These are phyloP conservation scores for Gallinago media DNA, from an alignment of 2,113 vertebrate genomes.

Conservation along the genomic window DNA sequence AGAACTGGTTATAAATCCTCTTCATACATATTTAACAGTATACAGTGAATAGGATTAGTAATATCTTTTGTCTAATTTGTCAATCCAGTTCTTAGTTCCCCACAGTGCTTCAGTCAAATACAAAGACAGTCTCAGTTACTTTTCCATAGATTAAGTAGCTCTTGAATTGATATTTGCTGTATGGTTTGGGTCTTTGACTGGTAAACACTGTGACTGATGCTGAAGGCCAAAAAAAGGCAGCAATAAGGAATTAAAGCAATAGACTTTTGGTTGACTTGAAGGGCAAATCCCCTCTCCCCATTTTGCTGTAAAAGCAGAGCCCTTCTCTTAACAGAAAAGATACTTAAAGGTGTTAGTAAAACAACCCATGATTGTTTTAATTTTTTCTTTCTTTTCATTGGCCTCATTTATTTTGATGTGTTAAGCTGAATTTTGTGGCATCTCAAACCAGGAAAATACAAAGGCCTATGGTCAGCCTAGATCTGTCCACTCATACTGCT, in stretches of 20 bases:
- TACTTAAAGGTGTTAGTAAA: neutral
- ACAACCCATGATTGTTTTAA: neutral
- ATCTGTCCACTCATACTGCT: neutral
- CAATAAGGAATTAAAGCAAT: conserved; percentile 42
- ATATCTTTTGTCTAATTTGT: conserved; percentile 70
- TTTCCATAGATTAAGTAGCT: conserved; percentile 68
- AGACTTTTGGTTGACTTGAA: conserved; percentile 55
- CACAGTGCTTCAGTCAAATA: conserved; percentile 61
- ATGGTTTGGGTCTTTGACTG: conserved; percentile 64
- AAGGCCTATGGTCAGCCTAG: neutral
- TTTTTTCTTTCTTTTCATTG: conserved; percentile 6
- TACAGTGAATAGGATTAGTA: conserved; percentile 69
- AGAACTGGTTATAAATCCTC: conserved; percentile 61
- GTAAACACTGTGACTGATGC: conserved; percentile 66
- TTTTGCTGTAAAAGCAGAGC: neutral
- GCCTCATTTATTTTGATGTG: neutral
- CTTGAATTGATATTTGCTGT: conserved; percentile 68
- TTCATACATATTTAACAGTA: conserved; percentile 68
- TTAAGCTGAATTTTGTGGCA: neutral
- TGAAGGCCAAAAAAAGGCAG: conserved; percentile 63
- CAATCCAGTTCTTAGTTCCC: conserved; percentile 63
- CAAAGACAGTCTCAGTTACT: conserved; percentile 64
- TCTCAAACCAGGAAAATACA: neutral
- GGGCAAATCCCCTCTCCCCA: conserved; percentile 30
- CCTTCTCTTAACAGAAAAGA: neutral